Evolutionary conservation across 2,888 invertebrate genomes (phyloP), one percentile per base, ranked within the genome.

Genomic region (Oscheius sp.): DNA sequence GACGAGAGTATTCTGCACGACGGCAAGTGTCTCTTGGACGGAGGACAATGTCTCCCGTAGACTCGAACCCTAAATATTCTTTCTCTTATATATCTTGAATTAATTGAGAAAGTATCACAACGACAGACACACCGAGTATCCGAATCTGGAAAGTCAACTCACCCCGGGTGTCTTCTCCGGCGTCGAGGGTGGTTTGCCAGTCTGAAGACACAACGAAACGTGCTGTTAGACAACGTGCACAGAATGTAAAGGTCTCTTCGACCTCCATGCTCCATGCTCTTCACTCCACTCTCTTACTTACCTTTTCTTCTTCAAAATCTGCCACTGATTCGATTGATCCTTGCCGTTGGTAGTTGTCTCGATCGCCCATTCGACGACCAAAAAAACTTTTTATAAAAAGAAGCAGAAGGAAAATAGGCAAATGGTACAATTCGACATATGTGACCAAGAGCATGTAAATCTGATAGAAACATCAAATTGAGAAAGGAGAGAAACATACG

Each of bases 21-120:
- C 94, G 87, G 95, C 94, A 21, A 97, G 96, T 2, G 97, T 96
- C 90, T 99, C 98, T 89, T 98, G 97, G 83, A 98, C 95, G 1
- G 95, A 94, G 89, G 53, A 69, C 5, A 79, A 21, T 0, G 79
- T 70, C 43, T 78, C 79, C 12, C 76, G 93, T 92, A 88, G 93
- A 35, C 76, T 72, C 1, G 73, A 69, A 46, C 73, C 35, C 69
- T 69, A 29, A 55, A 69, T 5, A 41, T 29, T 25, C 21, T 7
- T 53, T 12, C 18, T 46, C 16, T 49, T 68, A 16, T 1, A 46
- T 53, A 9, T 3, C 5, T 3, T 35, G 35, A 9, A 64, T 53
- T 29, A 29, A 43, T 29, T 3, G 29, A 35, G 6, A n/a, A n/a
- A n/a, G 9, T 5, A 59, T 35, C 2, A 3, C 2, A 59, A 21